A percentile compares a stretch with the other conserved stretches of the same genome.
Conservation (phyloP, 1,140 invertebrate species). For the Cydia amplana region DNA sequence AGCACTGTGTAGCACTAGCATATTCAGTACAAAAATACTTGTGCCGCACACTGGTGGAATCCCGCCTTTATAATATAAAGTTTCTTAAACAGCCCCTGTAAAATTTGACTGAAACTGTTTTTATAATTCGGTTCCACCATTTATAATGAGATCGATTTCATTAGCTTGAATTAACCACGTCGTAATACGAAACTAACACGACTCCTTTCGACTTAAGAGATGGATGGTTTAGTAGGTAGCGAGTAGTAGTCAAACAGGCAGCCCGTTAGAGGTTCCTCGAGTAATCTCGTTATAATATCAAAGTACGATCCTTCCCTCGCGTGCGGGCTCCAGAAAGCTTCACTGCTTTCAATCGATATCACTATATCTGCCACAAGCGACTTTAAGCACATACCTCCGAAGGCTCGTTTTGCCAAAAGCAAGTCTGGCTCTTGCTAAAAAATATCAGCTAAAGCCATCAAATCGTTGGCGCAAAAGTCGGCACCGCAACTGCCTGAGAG, state of each 20-base stretch:
- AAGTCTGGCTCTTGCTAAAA: constrained; percentile 43
- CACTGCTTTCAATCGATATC: constrained; percentile 61
- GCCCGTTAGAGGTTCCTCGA: constrained; percentile 49
- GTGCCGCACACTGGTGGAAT: too few relatives aligned
- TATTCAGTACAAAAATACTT: too few relatives aligned
- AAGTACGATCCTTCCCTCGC: constrained; percentile 64
- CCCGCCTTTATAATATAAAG: too few relatives aligned
- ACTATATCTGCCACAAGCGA: constrained; percentile 53
- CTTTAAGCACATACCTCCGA: constrained; percentile 53
- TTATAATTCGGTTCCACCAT: not conserved
- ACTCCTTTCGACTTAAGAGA: not conserved
- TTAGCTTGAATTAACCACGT: not conserved
- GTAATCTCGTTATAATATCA: constrained; percentile 65
- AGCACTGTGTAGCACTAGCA: too few relatives aligned
- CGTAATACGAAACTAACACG: constrained; percentile 3
- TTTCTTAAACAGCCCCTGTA: not conserved
- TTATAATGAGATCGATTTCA: not conserved
- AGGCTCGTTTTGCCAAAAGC: constrained; percentile 50
- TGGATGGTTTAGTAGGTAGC: constrained; percentile 37
- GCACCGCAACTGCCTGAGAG: constrained; percentile 41
- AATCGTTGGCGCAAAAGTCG: constrained; percentile 43
- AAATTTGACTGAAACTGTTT: not conserved
- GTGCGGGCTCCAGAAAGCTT: constrained; percentile 62
- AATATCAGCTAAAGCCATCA: constrained; percentile 50
- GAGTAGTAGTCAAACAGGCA: constrained; percentile 42